Evolutionary conservation across 2,888 invertebrate species (phyloP).

Genomic region (Temnothorax unifasciatus): DNA sequence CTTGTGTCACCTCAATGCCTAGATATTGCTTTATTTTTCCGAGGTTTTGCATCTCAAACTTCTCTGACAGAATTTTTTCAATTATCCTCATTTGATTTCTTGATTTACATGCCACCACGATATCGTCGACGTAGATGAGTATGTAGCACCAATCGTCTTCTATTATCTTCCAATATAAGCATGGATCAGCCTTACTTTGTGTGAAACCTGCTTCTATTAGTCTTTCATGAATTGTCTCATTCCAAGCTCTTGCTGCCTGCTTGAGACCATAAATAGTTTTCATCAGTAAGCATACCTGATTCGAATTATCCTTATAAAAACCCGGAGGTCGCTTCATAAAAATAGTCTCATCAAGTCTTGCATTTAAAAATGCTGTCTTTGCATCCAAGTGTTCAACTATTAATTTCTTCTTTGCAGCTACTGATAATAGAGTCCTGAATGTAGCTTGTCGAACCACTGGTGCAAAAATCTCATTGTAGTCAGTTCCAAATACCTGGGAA

Average conservation of each 20-base stretch:
- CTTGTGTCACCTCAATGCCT: neutral
- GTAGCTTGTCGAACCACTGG: constrained; percentile 29
- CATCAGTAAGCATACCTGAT: neutral
- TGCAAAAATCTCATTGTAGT: constrained; percentile 3
- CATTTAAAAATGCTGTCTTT: constrained; percentile 33
- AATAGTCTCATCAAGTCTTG: neutral
- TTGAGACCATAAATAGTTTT: constrained; percentile 21
- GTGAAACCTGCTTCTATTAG: neutral
- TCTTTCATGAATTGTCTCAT: neutral
- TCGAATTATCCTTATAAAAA: neutral
- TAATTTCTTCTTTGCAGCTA: neutral
- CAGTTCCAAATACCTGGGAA: neutral
- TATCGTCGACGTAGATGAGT: neutral
- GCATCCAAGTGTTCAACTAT: neutral
- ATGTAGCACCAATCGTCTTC: neutral
- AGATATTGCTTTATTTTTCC: constrained; percentile 21
- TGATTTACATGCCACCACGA: neutral
- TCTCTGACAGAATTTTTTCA: neutral
- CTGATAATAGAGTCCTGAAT: neutral
- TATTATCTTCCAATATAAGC: neutral
- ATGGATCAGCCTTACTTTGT: neutral
- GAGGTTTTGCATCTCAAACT: neutral
- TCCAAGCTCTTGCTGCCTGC: constrained; percentile 2
- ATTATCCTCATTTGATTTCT: neutral
- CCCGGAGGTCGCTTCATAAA: neutral